Evolutionary conservation across 1,140 invertebrate genomes (phyloP), one percentile per base, ranked within the genome.

Genomic region (Lethrus apterus): DNA sequence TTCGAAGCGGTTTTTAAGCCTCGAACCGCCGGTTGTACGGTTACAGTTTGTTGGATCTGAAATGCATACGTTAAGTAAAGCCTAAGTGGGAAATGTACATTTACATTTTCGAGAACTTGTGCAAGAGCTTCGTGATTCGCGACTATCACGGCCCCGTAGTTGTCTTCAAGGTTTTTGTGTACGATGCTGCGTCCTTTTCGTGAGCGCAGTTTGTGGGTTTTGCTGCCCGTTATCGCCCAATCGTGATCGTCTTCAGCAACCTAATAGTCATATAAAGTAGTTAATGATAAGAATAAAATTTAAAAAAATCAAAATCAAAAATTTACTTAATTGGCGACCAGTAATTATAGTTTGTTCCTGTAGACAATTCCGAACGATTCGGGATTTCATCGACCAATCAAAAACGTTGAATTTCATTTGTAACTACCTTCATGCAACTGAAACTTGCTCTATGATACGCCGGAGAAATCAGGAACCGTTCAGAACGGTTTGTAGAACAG

Each of bases 61-160:
- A 65, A 58, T 44, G 8, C 15, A 11, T 9, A 13, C 2, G 2
- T 18, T 20, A 26, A 36, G n/a, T n/a, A 34, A 17, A 2, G 29
- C 23, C n/a, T 42, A 33, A 33, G 9, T 5, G 2, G 29, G 21
- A 26, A 18, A 13, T 10, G n/a, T 36, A 44, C 51, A n/a, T n/a
- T 65, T 75, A 87, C 86, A 73, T 87, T 84, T 63, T 88, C 84
- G 33, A 89, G 70, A 57, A 90, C 78, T 69, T 89, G 86, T 20
- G 86, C 82, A 0, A 91, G 72, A 2, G 88, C 85, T 68, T 89
- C 85, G 59, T 89, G 86, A 71, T 91, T 91, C 23, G 87, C 86
- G n/a, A 87, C 81, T 26, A 89, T 79, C 1, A 91, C 86, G 29
- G 87, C 86, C 1, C 84, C 85, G 59, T 91, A 91, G 68, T 89